phyloP scores from a whole-genome alignment of 2,113 vertebrate species.

The Eidolon helvum region DNA sequence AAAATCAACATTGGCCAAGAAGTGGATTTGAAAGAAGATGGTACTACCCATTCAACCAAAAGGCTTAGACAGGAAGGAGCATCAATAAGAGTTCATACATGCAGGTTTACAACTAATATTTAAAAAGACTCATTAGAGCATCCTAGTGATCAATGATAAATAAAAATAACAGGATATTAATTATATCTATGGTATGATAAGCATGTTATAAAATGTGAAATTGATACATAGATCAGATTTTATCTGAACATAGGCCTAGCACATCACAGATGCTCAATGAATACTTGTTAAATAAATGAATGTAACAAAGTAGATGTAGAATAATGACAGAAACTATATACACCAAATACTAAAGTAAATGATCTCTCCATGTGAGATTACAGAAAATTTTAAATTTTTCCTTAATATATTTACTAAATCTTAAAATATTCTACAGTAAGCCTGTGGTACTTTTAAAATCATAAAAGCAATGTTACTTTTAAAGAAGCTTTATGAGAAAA shows the following conservation, averaged over 20 bases:
- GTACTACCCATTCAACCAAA: neutral
- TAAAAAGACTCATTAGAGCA: neutral
- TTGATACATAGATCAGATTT: neutral
- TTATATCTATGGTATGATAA: neutral
- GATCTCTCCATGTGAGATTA: neutral
- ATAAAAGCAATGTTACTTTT: neutral
- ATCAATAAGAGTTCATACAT: neutral
- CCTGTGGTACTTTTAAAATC: neutral
- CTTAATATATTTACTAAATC: neutral
- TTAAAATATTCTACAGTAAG: neutral
- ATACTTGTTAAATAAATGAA: neutral
- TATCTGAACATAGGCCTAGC: neutral
- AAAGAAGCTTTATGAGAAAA: constrained; percentile 24
- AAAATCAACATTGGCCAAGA: neutral
- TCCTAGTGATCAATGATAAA: neutral
- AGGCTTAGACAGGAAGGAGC: neutral
- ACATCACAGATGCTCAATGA: neutral
- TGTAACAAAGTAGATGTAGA: neutral
- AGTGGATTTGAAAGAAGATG: neutral
- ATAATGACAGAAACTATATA: neutral
- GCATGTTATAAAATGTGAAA: neutral
- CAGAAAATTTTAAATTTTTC: neutral
- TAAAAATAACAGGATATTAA: neutral
- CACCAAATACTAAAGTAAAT: neutral
- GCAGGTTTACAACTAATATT: neutral